Base-by-base conservation (phyloP, 2,797 vertebrate species). In the Etheostoma perlongum region DNA sequence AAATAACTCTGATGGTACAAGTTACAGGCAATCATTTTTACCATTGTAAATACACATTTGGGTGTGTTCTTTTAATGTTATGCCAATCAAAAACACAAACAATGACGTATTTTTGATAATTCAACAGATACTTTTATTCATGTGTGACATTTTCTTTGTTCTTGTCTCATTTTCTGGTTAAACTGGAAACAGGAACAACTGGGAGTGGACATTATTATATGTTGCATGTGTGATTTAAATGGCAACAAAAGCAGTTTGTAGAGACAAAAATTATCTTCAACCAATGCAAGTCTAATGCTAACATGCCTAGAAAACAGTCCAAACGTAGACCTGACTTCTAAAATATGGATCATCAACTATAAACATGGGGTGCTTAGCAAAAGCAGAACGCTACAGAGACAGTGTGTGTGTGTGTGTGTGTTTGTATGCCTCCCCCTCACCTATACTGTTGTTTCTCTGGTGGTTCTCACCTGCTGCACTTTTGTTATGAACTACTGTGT, bases 361-460 rank as follows among this genome's bases (percentile, higher is more conserved):
- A 79, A 86, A 76, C 76, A 82, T 15, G 49, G 51, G 21, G 52
- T 64, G n/a, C 77, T 65, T 18, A 60, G 51, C 16, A 67, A 76
- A 73, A 61, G 46, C 61, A 59, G 16, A 55, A 47, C 59, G 9
- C 64, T 57, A 52, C 72, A 83, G 49, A 64, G 54, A 73, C 48
- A 48, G 15, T 12, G 70, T 71, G 42, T 60, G 21, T 44, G 55
- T 74, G 82, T 81, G 71, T 66, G 61, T 61, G 60, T 82, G 79
- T 83, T 77, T 83, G 79, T 66, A 66, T 73, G 68, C 72, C 64
- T 85, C 67, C 18, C n/a, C 60, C 80, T 88, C 67, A 85, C 83
- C 76, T 83, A 68, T 76, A 62, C 53, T 18, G 63, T 52, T 77
- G 53, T 79, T 83, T 85, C 66, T 84, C 71, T 83, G 42, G 19